These are phyloP conservation scores for Aleiodes testaceus DNA, from an alignment of 2,888 invertebrate species.

Conservation along the genomic window DNA sequence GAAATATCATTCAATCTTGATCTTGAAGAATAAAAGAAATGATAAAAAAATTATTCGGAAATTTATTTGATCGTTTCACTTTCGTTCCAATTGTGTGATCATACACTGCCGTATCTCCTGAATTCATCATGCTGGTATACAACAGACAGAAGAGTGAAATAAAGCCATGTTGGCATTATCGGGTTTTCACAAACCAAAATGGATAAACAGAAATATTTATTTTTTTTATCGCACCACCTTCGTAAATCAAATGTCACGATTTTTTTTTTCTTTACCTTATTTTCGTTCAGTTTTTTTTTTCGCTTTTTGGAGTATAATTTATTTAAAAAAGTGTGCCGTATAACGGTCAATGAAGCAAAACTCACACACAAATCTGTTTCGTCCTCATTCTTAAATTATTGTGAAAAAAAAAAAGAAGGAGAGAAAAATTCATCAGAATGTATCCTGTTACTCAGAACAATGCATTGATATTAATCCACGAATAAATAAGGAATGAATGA, in stretches of 20 bases:
- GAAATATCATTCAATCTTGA: not conserved
- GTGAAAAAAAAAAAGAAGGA: not conserved
- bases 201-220: not conserved
- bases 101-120: too few relatives aligned
- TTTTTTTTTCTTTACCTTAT: not conserved
- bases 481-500: not conserved
- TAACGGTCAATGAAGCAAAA: slow-evolving; percentile 21
- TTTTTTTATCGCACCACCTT: not conserved
- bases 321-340: slow-evolving; percentile 15
- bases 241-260: slow-evolving; percentile 1
- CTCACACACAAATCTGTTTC: slow-evolving; percentile 16
- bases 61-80: slow-evolving; percentile 10
- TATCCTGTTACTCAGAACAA: slow-evolving; percentile 10
- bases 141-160: too few relatives aligned
- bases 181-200: too few relatives aligned
- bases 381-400: slow-evolving; percentile 6
- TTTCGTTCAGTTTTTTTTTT: not conserved
- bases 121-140: too few relatives aligned
- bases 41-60: not conserved
- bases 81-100: not conserved
- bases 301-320: not conserved
- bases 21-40: not conserved
- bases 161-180: too few relatives aligned
- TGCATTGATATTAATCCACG: not conserved
- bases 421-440: slow-evolving; percentile 5